A percentile compares a stretch with the other conserved stretches of the same genome.
Conservation (phyloP, 2,113 vertebrate species). For the Neomonachus schauinslandi region DNA sequence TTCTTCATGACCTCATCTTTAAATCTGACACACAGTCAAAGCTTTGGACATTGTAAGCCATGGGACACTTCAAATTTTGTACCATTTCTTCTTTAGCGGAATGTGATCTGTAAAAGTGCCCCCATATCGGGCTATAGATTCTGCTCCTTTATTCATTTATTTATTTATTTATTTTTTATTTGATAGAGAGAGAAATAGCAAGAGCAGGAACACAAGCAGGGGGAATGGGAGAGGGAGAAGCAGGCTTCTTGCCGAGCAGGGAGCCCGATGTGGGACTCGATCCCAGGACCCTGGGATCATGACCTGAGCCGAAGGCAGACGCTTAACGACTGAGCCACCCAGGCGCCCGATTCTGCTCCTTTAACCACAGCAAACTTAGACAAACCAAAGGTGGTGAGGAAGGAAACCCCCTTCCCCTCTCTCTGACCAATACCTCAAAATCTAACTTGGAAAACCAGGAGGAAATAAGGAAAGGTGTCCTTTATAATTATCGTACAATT, state of each 20-base stretch:
- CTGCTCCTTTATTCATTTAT: neutral
- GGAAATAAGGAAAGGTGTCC: neutral
- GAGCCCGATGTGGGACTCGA: too few relatives aligned
- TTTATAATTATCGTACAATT: neutral
- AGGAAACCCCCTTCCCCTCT: fast-evolving
- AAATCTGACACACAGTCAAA: neutral
- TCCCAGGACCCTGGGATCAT: too few relatives aligned
- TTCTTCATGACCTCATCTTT: neutral
- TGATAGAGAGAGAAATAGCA: too few relatives aligned
- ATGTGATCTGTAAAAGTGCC: neutral
- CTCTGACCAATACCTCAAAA: neutral
- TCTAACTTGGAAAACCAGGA: neutral
- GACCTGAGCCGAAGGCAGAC: too few relatives aligned
- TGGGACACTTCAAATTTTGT: neutral
- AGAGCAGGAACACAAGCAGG: too few relatives aligned
- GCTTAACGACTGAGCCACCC: too few relatives aligned
- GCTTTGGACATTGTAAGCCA: neutral
- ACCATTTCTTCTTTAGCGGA: neutral
- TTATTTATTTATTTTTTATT: too few relatives aligned
- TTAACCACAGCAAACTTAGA: neutral
- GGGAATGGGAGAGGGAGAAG: too few relatives aligned
- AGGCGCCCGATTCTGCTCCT: neutral
- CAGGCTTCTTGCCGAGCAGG: too few relatives aligned
- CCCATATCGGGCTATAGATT: fast-evolving
- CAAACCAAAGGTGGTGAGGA: neutral